These are phyloP conservation scores for Pimephales promelas DNA, from an alignment of 2,113 vertebrate species.

Conservation along the genomic window DNA sequence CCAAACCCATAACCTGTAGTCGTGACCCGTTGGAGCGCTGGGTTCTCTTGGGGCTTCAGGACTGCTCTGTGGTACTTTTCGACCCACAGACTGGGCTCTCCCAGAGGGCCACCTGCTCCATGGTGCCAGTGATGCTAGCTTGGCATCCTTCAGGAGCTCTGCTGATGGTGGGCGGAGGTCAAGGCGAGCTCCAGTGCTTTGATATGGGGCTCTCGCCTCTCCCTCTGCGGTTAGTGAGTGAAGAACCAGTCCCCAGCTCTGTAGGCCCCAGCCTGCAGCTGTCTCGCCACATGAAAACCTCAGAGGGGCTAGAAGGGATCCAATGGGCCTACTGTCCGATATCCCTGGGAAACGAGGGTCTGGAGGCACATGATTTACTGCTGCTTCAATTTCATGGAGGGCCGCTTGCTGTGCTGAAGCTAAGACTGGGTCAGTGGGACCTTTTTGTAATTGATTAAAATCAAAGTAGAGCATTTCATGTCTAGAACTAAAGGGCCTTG, in stretches of 20 bases:
- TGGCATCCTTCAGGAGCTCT: constrained; percentile 88
- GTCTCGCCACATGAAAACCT: constrained; percentile 75
- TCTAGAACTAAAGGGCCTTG: neutral
- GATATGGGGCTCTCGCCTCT: constrained; percentile 87
- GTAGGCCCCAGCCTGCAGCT: constrained; percentile 77
- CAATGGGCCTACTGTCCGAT: constrained; percentile 77
- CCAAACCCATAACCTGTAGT: constrained; percentile 82
- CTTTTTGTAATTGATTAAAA: neutral
- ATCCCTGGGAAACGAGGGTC: constrained; percentile 62
- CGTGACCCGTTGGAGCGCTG: constrained; percentile 79
- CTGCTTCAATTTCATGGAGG: constrained; percentile 85
- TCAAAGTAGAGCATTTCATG: neutral
- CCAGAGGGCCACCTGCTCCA: constrained; percentile 76
- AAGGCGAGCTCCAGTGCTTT: constrained; percentile 90
- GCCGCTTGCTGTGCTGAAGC: constrained; percentile 84
- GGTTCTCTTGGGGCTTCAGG: constrained; percentile 86
- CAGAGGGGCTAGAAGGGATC: constrained; percentile 81
- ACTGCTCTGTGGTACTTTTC: constrained; percentile 87
- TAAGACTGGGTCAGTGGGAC: constrained; percentile 83
- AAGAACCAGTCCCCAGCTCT: constrained; percentile 75
- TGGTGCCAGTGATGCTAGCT: constrained; percentile 78
- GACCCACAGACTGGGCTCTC: constrained; percentile 80
- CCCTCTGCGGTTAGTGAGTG: constrained; percentile 82
- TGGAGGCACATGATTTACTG: constrained; percentile 74
- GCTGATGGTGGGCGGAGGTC: constrained; percentile 80